Evolutionary conservation across 30 jellyfish, hydroid and myxozoan species (phyloP).

Genomic region (Sanderia malayensis): DNA sequence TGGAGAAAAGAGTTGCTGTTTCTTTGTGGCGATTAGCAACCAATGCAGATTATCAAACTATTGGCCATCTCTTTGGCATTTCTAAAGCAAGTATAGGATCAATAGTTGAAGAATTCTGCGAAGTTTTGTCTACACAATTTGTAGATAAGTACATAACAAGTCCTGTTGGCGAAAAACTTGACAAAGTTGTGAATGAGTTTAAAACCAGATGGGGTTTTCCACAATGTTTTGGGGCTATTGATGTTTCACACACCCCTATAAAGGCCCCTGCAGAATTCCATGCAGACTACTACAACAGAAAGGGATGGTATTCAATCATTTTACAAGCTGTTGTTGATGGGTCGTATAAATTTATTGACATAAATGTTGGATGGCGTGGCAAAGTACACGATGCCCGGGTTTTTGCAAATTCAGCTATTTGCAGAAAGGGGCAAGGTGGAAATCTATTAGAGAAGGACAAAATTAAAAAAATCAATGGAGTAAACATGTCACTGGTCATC

Average conservation of each 20-base stretch:
- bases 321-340: slow-evolving; percentile 10
- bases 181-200: background rate
- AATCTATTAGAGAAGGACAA: background rate
- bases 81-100: background rate
- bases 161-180: background rate
- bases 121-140: background rate
- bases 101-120: background rate
- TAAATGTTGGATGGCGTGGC: slow-evolving; percentile 32
- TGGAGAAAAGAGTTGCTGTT: slow-evolving; percentile 14
- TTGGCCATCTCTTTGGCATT: background rate
- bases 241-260: slow-evolving; percentile 20
- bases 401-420: slow-evolving; percentile 21
- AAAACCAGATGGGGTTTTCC: slow-evolving; percentile 16
- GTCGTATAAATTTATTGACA: slow-evolving; percentile 10
- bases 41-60: slow-evolving; percentile 14
- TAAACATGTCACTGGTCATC: background rate
- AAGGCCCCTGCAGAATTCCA: slow-evolving; percentile 13
- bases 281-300: slow-evolving; percentile 18
- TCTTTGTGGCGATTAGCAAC: slow-evolving; percentile 17
- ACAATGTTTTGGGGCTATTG: slow-evolving; percentile 14
- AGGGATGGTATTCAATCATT: slow-evolving; percentile 22
- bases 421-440: slow-evolving; percentile 7
- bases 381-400: slow-evolving; percentile 28
- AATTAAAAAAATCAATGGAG: slow-evolving; percentile 6
- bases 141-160: background rate